Percentiles rank a stretch among this genome's conserved stretches.
phyloP scores from a whole-genome alignment of 2,113 vertebrate species.

The Megaceryle torquata region DNA sequence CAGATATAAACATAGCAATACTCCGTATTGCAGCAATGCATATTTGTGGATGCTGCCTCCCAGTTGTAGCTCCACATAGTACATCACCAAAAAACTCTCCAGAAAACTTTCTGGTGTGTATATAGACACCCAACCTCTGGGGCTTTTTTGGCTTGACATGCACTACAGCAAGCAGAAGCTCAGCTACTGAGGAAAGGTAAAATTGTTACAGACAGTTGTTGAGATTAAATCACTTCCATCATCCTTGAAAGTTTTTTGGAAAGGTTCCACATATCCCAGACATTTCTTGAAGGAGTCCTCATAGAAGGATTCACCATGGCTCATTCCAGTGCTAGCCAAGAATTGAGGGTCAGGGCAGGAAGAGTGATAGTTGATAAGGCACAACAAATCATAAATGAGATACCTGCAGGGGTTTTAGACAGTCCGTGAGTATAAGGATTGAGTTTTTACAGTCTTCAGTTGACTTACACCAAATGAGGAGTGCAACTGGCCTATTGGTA shows the following conservation, averaged over 20 bases:
- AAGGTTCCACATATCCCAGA: neutral
- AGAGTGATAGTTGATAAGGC: neutral
- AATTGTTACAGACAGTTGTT: neutral
- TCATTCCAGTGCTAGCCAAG: neutral
- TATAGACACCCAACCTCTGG: accelerated
- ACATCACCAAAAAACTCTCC: neutral
- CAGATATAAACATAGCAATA: neutral
- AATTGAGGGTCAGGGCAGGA: neutral
- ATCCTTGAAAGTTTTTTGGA: neutral
- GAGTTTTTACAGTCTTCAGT: neutral
- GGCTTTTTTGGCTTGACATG: neutral
- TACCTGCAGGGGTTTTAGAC: neutral
- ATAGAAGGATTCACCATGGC: accelerated
- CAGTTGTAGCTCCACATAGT: neutral
- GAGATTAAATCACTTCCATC: neutral
- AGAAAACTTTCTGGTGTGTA: neutral
- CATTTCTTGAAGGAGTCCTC: neutral
- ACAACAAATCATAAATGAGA: neutral
- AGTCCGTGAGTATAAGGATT: neutral
- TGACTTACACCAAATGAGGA: neutral
- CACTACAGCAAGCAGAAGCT: neutral
- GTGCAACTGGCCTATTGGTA: neutral
- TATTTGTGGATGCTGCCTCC: neutral
- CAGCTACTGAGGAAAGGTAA: neutral
- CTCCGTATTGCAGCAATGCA: neutral